These are phyloP conservation scores for Channa maculata DNA, from an alignment of 2,113 vertebrate species.

Conservation along the genomic window DNA sequence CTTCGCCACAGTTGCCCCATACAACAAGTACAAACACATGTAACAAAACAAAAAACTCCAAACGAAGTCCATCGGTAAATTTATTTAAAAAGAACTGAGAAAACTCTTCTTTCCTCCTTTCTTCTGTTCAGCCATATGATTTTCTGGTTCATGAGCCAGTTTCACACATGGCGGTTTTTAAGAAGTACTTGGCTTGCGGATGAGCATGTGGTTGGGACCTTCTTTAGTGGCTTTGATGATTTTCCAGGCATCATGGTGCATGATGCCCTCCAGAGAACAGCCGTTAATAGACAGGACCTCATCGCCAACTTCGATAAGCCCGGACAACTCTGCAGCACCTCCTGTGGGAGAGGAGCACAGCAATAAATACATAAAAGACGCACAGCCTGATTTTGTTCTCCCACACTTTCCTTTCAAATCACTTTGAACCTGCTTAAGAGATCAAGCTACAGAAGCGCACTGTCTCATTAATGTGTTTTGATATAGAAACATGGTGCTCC, in stretches of 20 bases:
- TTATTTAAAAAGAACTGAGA: background rate
- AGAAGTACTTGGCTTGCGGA: slow-evolving; percentile 84
- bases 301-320: slow-evolving; percentile 89
- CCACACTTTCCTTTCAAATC: too few relatives aligned
- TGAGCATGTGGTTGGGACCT: slow-evolving; percentile 88
- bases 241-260: slow-evolving; percentile 95
- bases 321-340: slow-evolving; percentile 90
- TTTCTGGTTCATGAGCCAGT: too few relatives aligned
- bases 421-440: too few relatives aligned
- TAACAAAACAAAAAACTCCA: slow-evolving; percentile 17
- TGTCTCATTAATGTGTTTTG: too few relatives aligned
- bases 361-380: background rate
- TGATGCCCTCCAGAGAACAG: slow-evolving; percentile 88
- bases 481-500: too few relatives aligned
- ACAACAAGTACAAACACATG: slow-evolving; percentile 4
- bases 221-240: slow-evolving; percentile 90
- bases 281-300: slow-evolving; percentile 92
- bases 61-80: slow-evolving; percentile 11
- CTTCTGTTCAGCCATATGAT: background rate
- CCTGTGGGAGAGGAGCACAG: slow-evolving; percentile 75
- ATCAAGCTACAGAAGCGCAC: background rate
- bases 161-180: slow-evolving; percentile 6
- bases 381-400: too few relatives aligned
- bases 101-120: background rate
- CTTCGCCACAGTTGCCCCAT: background rate